A percentile compares a stretch with the other conserved stretches of the same genome.
Evolutionary conservation across 1,140 invertebrate species (phyloP).

Genomic region (Archivesica marissinica): DNA sequence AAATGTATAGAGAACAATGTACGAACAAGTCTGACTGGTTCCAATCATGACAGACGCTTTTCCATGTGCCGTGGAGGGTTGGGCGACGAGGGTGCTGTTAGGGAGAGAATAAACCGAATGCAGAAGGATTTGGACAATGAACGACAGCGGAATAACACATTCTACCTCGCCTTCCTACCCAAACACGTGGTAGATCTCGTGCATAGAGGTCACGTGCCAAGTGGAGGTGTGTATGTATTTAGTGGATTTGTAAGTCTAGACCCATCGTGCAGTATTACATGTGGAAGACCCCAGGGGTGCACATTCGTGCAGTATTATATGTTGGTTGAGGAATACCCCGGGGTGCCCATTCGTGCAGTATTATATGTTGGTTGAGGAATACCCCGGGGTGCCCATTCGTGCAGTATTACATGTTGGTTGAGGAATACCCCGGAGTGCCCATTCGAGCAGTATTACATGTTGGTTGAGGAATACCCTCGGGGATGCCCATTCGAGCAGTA

Average conservation of each 20-base stretch:
- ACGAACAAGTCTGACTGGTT: conserved; percentile 32
- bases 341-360: too few relatives aligned
- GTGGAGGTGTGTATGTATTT: conserved; percentile 48
- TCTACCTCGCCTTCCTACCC: conserved; percentile 68
- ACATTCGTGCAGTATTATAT: too few relatives aligned
- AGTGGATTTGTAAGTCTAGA: neutral
- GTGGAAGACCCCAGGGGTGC: too few relatives aligned
- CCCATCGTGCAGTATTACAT: too few relatives aligned
- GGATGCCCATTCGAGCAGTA: too few relatives aligned
- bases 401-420: too few relatives aligned
- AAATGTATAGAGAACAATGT: conserved; percentile 45
- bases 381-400: too few relatives aligned
- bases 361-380: too few relatives aligned
- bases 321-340: too few relatives aligned
- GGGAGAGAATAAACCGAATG: conserved; percentile 19
- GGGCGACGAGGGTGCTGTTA: conserved; percentile 3
- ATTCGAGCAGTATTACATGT: too few relatives aligned
- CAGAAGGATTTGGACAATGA: conserved; percentile 70
- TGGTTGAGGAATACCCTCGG: too few relatives aligned
- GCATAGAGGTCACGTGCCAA: conserved; percentile 51
- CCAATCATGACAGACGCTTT: neutral
- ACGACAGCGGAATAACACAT: conserved; percentile 52
- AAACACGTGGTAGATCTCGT: conserved; percentile 57
- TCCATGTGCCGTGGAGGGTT: conserved; percentile 3
- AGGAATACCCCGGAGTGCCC: too few relatives aligned